Percentiles rank a stretch among this genome's conserved stretches.
Evolutionary conservation across 2,113 vertebrate genomes (phyloP).

Genomic region (Grantiella picta): DNA sequence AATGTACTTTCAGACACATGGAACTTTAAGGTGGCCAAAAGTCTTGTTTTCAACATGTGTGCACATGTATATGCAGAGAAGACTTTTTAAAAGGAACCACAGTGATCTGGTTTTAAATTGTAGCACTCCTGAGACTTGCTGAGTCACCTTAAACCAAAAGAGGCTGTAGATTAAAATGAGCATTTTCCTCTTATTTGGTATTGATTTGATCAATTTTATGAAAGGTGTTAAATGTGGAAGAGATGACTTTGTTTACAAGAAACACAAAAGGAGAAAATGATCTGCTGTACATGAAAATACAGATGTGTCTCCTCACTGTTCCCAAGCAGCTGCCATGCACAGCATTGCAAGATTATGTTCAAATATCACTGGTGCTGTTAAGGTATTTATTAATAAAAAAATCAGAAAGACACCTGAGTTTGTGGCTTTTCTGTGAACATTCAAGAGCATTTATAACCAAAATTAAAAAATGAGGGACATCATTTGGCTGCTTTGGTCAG

Average conservation of each 20-base stretch:
- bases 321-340: not conserved
- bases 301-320: not conserved
- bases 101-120: not conserved
- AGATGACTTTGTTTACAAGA: conserved; percentile 16
- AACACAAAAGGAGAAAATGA: not conserved
- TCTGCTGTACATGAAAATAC: conserved; percentile 11
- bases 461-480: rapidly evolving
- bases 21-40: conserved; percentile 33
- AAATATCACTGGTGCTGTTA: conserved; percentile 65
- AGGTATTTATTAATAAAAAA: conserved; percentile 82
- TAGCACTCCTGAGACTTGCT: not conserved
- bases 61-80: not conserved
- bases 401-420: not conserved
- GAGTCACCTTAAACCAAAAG: not conserved
- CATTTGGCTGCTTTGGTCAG: not conserved
- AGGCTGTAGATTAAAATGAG: conserved; percentile 12
- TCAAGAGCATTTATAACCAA: not conserved
- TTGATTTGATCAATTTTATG: conserved; percentile 1
- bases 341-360: conserved; percentile 47
- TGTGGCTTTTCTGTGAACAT: not conserved
- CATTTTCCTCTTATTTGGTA: conserved; percentile 2
- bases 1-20: not conserved
- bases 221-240: conserved; percentile 1
- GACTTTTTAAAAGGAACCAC: not conserved
- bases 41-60: not conserved